Evolutionary conservation across 2,888 invertebrate species (phyloP).

Genomic region (Sarcophaga rosellei): DNA sequence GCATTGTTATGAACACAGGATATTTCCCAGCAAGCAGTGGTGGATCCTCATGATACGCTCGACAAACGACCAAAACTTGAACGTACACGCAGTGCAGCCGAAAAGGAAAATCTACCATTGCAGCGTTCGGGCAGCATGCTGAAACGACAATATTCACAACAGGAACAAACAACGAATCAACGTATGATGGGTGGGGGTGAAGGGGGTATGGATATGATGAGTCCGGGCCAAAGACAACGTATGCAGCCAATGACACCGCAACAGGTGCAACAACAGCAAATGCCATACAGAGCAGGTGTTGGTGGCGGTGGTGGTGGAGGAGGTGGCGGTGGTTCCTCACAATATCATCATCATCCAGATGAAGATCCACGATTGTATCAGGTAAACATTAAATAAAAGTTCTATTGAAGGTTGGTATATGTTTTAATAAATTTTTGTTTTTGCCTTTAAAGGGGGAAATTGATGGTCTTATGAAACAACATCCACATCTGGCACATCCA

Average conservation of each 20-base stretch:
- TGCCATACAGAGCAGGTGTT: conserved; percentile 71
- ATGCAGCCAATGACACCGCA: conserved; percentile 80
- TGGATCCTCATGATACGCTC: conserved; percentile 81
- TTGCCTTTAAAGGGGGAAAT: conserved; percentile 84
- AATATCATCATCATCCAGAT: conserved; percentile 81
- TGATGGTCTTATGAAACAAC: conserved; percentile 90
- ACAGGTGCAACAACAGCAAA: conserved; percentile 73
- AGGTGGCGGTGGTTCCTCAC: conserved; percentile 63
- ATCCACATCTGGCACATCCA: conserved; percentile 88
- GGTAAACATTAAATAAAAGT: conserved; percentile 72
- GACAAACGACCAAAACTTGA: conserved; percentile 94
- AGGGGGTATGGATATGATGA: conserved; percentile 81
- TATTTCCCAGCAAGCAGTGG: conserved; percentile 81
- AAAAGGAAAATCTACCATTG: conserved; percentile 91
- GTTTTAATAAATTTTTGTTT: not conserved
- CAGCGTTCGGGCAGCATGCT: conserved; percentile 89
- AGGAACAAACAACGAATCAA: conserved; percentile 85
- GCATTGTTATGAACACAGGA: conserved; percentile 71
- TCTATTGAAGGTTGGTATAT: not conserved
- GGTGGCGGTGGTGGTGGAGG: not conserved
- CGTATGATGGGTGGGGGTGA: conserved; percentile 83
- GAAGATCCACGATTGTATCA: conserved; percentile 86
- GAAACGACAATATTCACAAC: conserved; percentile 92
- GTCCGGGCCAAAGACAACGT: conserved; percentile 78
- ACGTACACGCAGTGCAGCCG: conserved; percentile 92